Evolutionary conservation across 92 coral and sea anemone species (phyloP).

Genomic region (Palythoa grandis): DNA sequence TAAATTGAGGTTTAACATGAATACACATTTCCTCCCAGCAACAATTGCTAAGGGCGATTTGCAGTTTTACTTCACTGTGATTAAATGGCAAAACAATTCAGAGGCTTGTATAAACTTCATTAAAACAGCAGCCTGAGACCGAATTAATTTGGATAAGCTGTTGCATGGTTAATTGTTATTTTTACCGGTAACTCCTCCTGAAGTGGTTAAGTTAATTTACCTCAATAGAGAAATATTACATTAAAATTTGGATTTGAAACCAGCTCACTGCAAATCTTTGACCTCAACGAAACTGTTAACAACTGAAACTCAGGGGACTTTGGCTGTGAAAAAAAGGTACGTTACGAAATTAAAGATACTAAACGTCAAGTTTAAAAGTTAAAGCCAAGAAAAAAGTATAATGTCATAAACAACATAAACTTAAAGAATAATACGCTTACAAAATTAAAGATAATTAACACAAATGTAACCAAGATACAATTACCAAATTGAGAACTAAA

Average conservation of each 20-base stretch:
- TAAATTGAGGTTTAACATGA: background rate
- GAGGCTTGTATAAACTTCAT: background rate
- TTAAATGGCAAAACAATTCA: background rate
- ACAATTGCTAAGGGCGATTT: background rate
- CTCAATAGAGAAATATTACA: background rate
- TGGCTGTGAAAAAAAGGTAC: background rate
- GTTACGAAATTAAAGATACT: no score
- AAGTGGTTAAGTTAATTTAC: background rate
- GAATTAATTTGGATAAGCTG: background rate
- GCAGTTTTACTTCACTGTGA: background rate
- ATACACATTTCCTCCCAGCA: background rate
- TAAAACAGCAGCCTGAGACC: background rate
- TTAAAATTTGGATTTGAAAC: conserved; percentile 4
- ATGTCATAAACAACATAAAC: background rate
- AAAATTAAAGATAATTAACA: background rate
- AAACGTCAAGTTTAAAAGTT: background rate
- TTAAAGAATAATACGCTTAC: background rate
- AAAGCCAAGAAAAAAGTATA: background rate
- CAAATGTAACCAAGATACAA: background rate
- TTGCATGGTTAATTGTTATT: background rate
- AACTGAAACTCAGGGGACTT: background rate
- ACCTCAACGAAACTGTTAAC: background rate
- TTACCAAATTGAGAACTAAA: background rate
- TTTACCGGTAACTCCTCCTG: background rate
- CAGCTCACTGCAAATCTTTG: conserved; percentile 45